Conservation (phyloP, 2,888 invertebrate genomes). For the Phortica magna region DNA sequence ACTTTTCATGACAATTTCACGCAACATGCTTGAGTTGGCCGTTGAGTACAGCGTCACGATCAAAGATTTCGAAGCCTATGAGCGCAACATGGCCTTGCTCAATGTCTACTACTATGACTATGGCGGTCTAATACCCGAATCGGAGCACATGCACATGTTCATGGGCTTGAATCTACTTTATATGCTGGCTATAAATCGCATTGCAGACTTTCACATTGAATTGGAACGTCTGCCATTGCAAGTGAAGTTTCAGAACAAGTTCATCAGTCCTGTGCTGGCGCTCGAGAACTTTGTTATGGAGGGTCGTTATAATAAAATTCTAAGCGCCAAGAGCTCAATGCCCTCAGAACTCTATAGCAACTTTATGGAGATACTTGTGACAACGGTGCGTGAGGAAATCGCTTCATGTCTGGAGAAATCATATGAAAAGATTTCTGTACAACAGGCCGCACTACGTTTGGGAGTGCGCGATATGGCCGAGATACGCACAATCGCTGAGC, state of each 20-base stretch:
- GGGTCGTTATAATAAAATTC: slow-evolving; percentile 61
- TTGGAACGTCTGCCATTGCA: slow-evolving; percentile 62
- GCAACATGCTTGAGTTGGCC: slow-evolving; percentile 62
- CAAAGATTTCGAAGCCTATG: slow-evolving; percentile 60
- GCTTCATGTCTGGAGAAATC: slow-evolving; percentile 62
- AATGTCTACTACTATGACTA: slow-evolving; percentile 63
- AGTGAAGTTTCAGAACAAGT: slow-evolving; percentile 51
- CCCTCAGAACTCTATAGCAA: slow-evolving; percentile 56
- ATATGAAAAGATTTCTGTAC: slow-evolving; percentile 52
- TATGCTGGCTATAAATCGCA: slow-evolving; percentile 61
- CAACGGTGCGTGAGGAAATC: slow-evolving; percentile 61
- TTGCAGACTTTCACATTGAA: slow-evolving; percentile 63
- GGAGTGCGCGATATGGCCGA: slow-evolving; percentile 53
- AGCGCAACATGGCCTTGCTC: slow-evolving; percentile 61
- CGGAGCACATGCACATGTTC: slow-evolving; percentile 61
- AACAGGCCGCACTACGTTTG: slow-evolving; percentile 58
- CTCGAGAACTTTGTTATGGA: slow-evolving; percentile 65
- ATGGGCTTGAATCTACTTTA: slow-evolving; percentile 61
- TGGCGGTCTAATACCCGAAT: slow-evolving; percentile 50
- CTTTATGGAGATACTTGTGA: slow-evolving; percentile 60
- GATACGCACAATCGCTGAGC: slow-evolving; percentile 41
- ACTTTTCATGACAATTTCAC: slow-evolving; percentile 47
- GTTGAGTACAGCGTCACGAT: slow-evolving; percentile 60
- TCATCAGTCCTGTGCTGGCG: slow-evolving; percentile 56
- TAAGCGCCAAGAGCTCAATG: slow-evolving; percentile 61